Conservation (phyloP, 2,113 vertebrate species). For the Canis aureus region DNA sequence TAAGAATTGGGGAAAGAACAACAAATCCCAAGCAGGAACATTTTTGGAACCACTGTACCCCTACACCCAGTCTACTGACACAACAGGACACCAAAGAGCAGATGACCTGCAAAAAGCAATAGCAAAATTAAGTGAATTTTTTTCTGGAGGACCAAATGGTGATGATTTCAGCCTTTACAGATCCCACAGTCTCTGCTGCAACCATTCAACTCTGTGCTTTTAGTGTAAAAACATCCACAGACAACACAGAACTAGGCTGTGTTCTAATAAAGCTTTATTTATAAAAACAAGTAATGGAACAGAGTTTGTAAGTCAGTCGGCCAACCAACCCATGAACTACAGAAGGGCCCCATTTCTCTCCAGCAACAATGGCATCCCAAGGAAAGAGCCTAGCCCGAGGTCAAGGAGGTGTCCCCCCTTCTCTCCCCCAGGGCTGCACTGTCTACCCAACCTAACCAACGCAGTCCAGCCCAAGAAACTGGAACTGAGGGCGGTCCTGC, state of each 20-base stretch:
- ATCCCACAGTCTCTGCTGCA: not conserved
- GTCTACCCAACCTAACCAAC: not conserved
- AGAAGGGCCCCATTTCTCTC: not conserved
- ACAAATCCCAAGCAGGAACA: not conserved
- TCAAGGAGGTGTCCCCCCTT: not conserved
- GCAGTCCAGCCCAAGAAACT: not conserved
- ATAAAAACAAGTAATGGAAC: not conserved
- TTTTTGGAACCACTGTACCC: not conserved
- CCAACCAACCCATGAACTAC: not conserved
- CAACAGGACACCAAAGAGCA: not conserved
- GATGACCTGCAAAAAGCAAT: not conserved
- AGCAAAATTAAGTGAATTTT: not conserved
- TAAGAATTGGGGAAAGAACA: slow-evolving; percentile 7
- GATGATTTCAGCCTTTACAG: not conserved
- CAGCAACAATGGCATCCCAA: not conserved
- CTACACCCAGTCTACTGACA: not conserved
- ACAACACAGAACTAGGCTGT: not conserved
- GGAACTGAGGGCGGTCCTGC: not conserved
- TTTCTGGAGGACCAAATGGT: not conserved
- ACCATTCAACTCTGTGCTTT: not conserved
- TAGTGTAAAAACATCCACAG: not conserved
- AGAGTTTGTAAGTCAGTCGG: not conserved
- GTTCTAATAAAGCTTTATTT: slow-evolving; percentile 40
- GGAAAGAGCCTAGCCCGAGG: not conserved
- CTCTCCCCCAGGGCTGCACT: not conserved